phyloP scores from a whole-genome alignment of 2,888 invertebrate genomes.

The Chymomyza amoena region DNA sequence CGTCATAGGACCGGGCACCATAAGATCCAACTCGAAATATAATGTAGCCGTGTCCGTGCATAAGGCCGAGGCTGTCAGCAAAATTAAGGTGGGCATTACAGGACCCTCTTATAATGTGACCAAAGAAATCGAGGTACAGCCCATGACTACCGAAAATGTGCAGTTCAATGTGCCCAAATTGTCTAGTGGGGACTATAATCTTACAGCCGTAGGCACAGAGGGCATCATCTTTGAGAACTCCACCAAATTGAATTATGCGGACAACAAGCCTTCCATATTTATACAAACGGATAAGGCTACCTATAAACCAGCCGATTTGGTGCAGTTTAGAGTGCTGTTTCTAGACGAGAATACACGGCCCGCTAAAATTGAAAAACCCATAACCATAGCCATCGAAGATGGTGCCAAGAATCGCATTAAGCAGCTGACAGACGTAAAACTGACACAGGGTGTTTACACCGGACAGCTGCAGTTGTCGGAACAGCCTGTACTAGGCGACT shows the following conservation, averaged over 20 bases:
- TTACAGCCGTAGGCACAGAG: slow-evolving; percentile 81
- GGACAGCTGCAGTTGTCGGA: slow-evolving; percentile 88
- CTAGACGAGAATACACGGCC: slow-evolving; percentile 87
- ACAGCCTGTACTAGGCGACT: slow-evolving; percentile 91
- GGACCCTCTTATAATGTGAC: slow-evolving; percentile 86
- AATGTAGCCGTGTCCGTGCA: slow-evolving; percentile 87
- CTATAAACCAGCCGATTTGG: slow-evolving; percentile 91
- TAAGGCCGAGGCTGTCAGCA: slow-evolving; percentile 61
- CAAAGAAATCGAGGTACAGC: slow-evolving; percentile 84
- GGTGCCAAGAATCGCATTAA: slow-evolving; percentile 89
- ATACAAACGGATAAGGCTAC: slow-evolving; percentile 95
- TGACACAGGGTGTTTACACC: slow-evolving; percentile 87
- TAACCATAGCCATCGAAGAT: slow-evolving; percentile 79
- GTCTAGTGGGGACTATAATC: slow-evolving; percentile 63
- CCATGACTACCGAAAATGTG: slow-evolving; percentile 85
- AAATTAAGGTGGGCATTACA: slow-evolving; percentile 86
- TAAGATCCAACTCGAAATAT: slow-evolving; percentile 91
- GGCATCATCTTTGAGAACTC: slow-evolving; percentile 87
- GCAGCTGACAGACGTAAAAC: slow-evolving; percentile 85
- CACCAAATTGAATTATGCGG: slow-evolving; percentile 85
- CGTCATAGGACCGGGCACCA: slow-evolving; percentile 87
- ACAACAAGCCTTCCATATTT: slow-evolving; percentile 85
- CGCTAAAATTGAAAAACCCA: slow-evolving; percentile 71
- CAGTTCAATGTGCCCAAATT: slow-evolving; percentile 83
- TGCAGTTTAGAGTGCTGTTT: slow-evolving; percentile 86